Evolutionary conservation across 2,113 vertebrate species (phyloP).

Genomic region (Myotis lucifugus): DNA sequence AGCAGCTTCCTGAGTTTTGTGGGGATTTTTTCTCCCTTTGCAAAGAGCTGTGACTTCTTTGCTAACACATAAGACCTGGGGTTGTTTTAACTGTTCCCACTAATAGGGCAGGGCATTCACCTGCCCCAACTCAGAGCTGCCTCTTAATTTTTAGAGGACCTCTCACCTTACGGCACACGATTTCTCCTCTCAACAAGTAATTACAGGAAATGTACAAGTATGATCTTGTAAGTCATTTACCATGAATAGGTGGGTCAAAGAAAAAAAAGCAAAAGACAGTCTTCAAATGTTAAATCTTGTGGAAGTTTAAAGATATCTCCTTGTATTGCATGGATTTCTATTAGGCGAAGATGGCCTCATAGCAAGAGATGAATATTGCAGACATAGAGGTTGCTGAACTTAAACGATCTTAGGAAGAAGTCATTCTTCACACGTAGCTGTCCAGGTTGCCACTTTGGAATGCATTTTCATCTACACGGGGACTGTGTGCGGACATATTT

Average conservation of each 20-base stretch:
- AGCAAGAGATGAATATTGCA: conserved; percentile 54
- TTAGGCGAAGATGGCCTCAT: background rate
- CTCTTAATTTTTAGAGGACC: conserved; percentile 25
- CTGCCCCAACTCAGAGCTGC: background rate
- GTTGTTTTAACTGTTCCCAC: background rate
- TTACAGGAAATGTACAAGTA: conserved; percentile 21
- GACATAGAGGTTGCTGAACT: conserved; percentile 34
- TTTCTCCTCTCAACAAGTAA: conserved; percentile 43
- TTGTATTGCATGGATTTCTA: conserved; percentile 20
- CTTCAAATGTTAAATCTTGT: conserved; percentile 56
- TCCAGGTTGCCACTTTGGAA: background rate
- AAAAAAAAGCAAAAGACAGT: conserved; percentile 31
- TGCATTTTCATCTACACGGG: conserved; percentile 16
- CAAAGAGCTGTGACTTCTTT: background rate
- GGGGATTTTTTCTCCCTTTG: background rate
- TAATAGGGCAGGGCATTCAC: background rate
- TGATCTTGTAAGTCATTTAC: conserved; percentile 46
- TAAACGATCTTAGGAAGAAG: background rate
- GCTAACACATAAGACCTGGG: background rate
- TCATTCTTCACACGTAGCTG: background rate
- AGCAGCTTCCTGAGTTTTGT: background rate
- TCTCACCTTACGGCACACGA: background rate
- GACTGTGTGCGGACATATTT: background rate
- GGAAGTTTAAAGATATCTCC: background rate
- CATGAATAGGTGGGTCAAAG: conserved; percentile 38